Percentiles rank a stretch among this genome's conserved stretches.
phyloP scores from a whole-genome alignment of 2,113 vertebrate genomes.

The Barnardius zonarius region DNA sequence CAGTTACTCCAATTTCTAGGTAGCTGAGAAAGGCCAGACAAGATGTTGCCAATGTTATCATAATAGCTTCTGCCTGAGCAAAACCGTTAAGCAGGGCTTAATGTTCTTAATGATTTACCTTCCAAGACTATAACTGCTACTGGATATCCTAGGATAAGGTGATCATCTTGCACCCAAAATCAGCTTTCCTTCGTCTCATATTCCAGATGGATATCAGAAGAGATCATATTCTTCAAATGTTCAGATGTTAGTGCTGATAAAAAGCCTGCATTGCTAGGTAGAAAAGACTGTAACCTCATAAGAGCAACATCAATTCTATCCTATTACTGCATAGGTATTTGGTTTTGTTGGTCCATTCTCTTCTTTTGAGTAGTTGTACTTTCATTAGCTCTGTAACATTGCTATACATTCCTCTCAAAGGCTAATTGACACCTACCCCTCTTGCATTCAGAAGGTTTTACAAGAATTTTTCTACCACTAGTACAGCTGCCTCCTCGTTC shows the following conservation, averaged over 20 bases:
- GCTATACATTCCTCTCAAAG: not conserved
- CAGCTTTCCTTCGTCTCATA: conserved; percentile 2
- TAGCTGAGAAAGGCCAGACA: not conserved
- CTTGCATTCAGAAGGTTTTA: not conserved
- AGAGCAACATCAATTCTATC: not conserved
- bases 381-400: not conserved
- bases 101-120: conserved; percentile 12
- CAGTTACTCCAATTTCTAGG: not conserved
- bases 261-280: not conserved
- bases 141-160: conserved; percentile 18
- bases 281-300: not conserved
- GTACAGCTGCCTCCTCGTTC: not conserved
- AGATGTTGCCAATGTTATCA: not conserved
- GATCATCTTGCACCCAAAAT: conserved; percentile 34
- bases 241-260: not conserved
- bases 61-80: not conserved
- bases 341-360: not conserved
- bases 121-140: not conserved
- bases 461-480: not conserved
- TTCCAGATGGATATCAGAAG: conserved; percentile 22
- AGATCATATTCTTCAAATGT: conserved; percentile 22
- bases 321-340: not conserved
- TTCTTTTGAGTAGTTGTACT: not conserved
- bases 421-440: not conserved
- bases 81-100: not conserved